A percentile compares a stretch with the other conserved stretches of the same genome.
phyloP scores from a whole-genome alignment of 2,888 invertebrate species.

The Apotomis turbidana region DNA sequence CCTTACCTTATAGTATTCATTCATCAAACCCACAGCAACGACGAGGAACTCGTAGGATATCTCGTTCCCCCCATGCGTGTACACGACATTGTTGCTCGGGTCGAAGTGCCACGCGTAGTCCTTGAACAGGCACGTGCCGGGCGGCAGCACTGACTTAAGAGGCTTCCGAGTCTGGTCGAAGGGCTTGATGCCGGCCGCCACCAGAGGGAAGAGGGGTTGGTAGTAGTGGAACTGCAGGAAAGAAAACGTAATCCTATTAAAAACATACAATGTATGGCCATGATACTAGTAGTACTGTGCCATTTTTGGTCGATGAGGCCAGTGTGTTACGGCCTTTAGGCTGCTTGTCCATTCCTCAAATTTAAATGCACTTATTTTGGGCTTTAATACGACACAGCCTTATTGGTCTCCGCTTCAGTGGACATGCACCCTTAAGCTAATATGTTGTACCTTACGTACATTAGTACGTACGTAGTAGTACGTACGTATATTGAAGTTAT shows the following conservation, averaged over 20 bases:
- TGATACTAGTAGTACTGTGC: too few species aligned
- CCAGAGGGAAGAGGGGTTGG: constrained; percentile 96
- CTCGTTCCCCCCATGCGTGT: constrained; percentile 86
- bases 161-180: constrained; percentile 85
- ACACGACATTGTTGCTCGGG: constrained; percentile 88
- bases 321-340: too few species aligned
- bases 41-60: constrained; percentile 93
- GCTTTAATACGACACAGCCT: too few species aligned
- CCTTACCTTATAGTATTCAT: constrained; percentile 90
- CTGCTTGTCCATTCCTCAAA: too few species aligned
- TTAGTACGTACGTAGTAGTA: too few species aligned
- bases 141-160: constrained; percentile 88
- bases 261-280: background rate
- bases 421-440: too few species aligned
- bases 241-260: background rate
- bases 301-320: too few species aligned
- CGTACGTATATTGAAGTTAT: too few species aligned
- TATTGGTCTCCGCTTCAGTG: too few species aligned
- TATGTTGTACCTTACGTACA: too few species aligned
- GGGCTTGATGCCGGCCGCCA: constrained; percentile 93
- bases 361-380: too few species aligned
- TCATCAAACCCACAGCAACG: constrained; percentile 91
- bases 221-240: constrained; percentile 91
- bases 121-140: constrained; percentile 89
- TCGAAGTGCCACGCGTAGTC: constrained; percentile 88